Base-by-base conservation (phyloP, 1,140 invertebrate genomes). In the Yoshiicerus persimilis region DNA sequence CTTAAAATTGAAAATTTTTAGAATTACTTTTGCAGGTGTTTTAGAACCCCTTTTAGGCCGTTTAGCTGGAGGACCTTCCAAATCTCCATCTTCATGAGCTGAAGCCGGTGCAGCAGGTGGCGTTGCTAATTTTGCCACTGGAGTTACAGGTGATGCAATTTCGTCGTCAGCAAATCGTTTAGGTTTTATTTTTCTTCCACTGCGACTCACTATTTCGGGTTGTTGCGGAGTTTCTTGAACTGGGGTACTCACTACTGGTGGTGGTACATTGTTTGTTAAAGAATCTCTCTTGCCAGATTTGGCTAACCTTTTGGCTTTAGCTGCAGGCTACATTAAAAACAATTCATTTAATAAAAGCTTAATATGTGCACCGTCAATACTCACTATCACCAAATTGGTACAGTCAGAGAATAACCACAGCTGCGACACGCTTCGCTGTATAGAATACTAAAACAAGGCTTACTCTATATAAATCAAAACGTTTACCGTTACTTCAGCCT, bases 111-210 rank as follows among this genome's bases (percentile, higher is more conserved):
- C 34, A 11, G 41, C 36, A 13, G 34, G 66, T 10, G 86, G 13
- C 10, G 86, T 56, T 34, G 77, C 85, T 25, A 84, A 34, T 85
- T 89, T 89, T 25, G 87, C 56, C 4, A 84, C 80, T 25, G 56
- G 70, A 20, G 87, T 38, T 20, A 86, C 87, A 20, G 89, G 89
- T 13, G 89, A 66, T 38, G 84, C 56, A 16, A 91, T 91, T 87
- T 92, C 91, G 86, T 92, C 92, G 87, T 92, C 92, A 16, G 92
- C 91, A 93, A 94, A 90, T 92, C 93, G 93, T 91, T 96, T 96
- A 0, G 95, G 95, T 91, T 95, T 95, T 87, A 96, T 95, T 92
- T 96, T 96, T 36, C 96, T 93, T 0, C 95, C 95, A 91, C 95
- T 96, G 32, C 95, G 94, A 91, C 95, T 96, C 5, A 95, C 94